Base-by-base conservation (phyloP, 2,797 vertebrate species). In the Decapterus maruadsi region DNA sequence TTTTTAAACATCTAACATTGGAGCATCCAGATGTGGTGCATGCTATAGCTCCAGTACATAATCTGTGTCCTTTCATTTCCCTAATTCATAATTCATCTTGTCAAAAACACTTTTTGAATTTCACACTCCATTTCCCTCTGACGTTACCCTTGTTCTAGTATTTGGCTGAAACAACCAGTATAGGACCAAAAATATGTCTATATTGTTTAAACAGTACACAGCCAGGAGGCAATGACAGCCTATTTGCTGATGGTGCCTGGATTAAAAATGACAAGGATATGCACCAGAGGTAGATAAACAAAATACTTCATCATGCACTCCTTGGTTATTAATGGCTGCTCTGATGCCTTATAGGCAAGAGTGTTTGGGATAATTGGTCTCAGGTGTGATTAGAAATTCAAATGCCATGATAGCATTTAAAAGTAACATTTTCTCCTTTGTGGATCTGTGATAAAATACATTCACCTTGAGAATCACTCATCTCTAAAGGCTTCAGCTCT, bases 281-380 rank as follows among this genome's bases (percentile, higher is more conserved):
- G 83, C 89, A 89, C 87, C 70, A 38, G 83, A 81, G 82, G 81
- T 78, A 73, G 85, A 90, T 83, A 86, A 91, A 90, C 84, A 91
- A 91, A 91, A 82, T 65, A 80, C 72, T 69, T 90, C 85, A 93
- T 93, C 90, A 88, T 79, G 81, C 87, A 78, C 64, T 86, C 54
- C 75, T 72, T 62, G 34, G 75, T 73, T 88, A 91, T 73, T 88
- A 91, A 90, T 87, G 71, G 87, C 74, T 79, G 75, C 72, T 75
- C 69, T 77, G 77, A 86, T 77, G 80, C 80, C 64, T 73, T 82
- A 68, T 66, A 62, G 63, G 66, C 53, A 63, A 56, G 70, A 55
- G 50, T 78, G 86, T 90, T 83, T 82, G 82, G 84, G 82, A 83
- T 90, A 90, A 93, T 90, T 90, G 80, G 85, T 87, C 89, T 86